A percentile compares a stretch with the other conserved stretches of the same genome.
Conservation (phyloP, 2,113 vertebrate species). For the Polypterus bichir region DNA sequence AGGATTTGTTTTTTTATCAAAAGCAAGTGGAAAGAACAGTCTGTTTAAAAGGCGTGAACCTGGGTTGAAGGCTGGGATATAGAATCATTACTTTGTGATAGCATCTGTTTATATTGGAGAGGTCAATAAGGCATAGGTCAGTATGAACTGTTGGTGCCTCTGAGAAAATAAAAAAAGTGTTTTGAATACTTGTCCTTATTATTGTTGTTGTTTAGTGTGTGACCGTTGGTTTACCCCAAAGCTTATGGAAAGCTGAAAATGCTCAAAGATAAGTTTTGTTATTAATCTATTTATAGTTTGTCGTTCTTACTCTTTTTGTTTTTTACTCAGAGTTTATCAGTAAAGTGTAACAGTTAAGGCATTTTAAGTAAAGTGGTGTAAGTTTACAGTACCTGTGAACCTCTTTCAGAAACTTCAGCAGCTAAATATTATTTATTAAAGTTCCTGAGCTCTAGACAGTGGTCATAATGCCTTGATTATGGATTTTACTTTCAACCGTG, state of each 20-base stretch:
- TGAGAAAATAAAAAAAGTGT: not conserved
- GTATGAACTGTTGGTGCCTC: not conserved
- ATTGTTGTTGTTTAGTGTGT: not conserved
- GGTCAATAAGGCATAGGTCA: not conserved
- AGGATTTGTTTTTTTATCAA: not conserved
- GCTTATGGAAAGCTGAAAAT: not conserved
- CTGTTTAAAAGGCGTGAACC: not conserved
- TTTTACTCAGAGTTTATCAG: conserved; percentile 42
- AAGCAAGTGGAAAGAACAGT: not conserved
- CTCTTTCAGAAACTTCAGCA: conserved; percentile 49
- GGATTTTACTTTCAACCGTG: too few relatives aligned
- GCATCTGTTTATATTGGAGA: conserved; percentile 1
- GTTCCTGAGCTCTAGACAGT: too few relatives aligned
- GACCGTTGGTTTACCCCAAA: not conserved
- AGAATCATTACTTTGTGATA: not conserved
- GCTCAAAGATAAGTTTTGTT: not conserved
- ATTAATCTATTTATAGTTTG: not conserved
- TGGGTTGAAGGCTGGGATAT: not conserved
- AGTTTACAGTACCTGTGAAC: conserved; percentile 63
- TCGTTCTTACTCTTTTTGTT: not conserved
- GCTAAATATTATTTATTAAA: conserved; percentile 41
- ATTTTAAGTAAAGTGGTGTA: conserved; percentile 55
- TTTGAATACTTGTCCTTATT: not conserved
- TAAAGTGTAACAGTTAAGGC: conserved; percentile 51
- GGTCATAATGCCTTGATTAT: too few relatives aligned